Evolutionary conservation across 2,113 vertebrate genomes (phyloP).

Genomic region (Otus sunia): DNA sequence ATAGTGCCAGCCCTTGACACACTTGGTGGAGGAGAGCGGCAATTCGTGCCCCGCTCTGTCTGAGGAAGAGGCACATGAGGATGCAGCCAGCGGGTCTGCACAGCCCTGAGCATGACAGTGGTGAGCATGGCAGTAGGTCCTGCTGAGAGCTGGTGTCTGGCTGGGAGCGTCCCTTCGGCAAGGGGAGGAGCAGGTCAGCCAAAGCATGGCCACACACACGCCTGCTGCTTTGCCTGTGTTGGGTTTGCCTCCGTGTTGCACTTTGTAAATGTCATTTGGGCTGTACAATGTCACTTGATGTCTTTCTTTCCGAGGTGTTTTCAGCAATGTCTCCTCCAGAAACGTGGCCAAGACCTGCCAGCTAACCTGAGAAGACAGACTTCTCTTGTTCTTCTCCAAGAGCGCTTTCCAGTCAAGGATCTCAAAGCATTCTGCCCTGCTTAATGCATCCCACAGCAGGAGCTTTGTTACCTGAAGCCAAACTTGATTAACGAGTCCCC

Average conservation of each 20-base stretch:
- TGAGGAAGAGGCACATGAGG: not conserved
- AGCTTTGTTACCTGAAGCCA: not conserved
- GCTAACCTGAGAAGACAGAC: not conserved
- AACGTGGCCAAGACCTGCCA: not conserved
- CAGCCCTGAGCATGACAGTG: not conserved
- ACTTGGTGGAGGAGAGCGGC: not conserved
- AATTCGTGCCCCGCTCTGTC: not conserved
- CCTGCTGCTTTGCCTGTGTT: not conserved
- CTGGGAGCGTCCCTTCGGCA: not conserved
- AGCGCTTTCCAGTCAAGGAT: not conserved
- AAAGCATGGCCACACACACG: not conserved
- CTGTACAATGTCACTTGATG: not conserved
- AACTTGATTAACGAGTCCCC: not conserved
- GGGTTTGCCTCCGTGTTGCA: not conserved
- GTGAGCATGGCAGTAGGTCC: not conserved
- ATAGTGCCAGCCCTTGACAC: not conserved
- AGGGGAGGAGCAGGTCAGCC: not conserved
- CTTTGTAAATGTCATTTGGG: constrained; percentile 10
- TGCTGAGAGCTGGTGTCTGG: accelerated
- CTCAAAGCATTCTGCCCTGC: not conserved
- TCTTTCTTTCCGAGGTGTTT: not conserved
- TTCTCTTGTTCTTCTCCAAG: not conserved
- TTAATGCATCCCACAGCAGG: not conserved
- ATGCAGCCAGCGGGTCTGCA: not conserved
- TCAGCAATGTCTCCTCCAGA: not conserved